Evolutionary conservation across 2,797 vertebrate genomes (phyloP).

Genomic region (Sebastes hubbsi): DNA sequence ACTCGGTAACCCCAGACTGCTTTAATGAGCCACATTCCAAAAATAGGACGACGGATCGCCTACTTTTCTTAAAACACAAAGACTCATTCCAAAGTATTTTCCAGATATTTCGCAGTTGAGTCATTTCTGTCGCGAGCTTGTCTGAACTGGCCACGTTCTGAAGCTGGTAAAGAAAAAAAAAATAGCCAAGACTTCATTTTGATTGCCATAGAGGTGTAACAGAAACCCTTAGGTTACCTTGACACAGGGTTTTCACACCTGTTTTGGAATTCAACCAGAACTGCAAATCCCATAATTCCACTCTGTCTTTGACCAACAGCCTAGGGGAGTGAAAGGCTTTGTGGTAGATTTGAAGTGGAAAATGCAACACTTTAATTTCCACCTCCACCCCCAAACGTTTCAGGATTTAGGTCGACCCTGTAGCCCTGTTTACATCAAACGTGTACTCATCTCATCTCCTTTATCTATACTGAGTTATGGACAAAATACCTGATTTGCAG

Average conservation of each 20-base stretch:
- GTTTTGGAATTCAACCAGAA: slow-evolving; percentile 73
- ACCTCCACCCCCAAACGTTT: slow-evolving; percentile 30
- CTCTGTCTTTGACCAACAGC: slow-evolving; percentile 64
- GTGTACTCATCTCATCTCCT: slow-evolving; percentile 6
- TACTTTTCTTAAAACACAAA: slow-evolving; percentile 19
- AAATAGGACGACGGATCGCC: slow-evolving; percentile 14
- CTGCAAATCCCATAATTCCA: slow-evolving; percentile 76
- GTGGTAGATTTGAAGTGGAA: slow-evolving; percentile 52
- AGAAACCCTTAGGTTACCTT: slow-evolving; percentile 61
- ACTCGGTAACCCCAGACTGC: slow-evolving; percentile 13
- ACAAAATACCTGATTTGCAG: slow-evolving; percentile 41
- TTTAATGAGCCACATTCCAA: slow-evolving; percentile 40
- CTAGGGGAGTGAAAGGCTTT: slow-evolving; percentile 62
- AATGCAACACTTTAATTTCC: slow-evolving; percentile 52
- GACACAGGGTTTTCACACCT: slow-evolving; percentile 71
- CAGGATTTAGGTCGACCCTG: slow-evolving; percentile 24
- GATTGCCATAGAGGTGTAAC: slow-evolving; percentile 43
- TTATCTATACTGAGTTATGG: slow-evolving; percentile 53
- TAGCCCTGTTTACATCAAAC: slow-evolving; percentile 15
- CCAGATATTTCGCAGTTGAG: slow-evolving; percentile 38
- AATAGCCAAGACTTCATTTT: slow-evolving; percentile 30
- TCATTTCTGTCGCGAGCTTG: slow-evolving; percentile 52
- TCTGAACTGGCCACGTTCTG: slow-evolving; percentile 48
- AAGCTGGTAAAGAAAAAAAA: slow-evolving; percentile 12
- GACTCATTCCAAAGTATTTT: slow-evolving; percentile 32